Evolutionary conservation across 2,888 invertebrate species (phyloP).

Genomic region (Bruchidius siliquastri): DNA sequence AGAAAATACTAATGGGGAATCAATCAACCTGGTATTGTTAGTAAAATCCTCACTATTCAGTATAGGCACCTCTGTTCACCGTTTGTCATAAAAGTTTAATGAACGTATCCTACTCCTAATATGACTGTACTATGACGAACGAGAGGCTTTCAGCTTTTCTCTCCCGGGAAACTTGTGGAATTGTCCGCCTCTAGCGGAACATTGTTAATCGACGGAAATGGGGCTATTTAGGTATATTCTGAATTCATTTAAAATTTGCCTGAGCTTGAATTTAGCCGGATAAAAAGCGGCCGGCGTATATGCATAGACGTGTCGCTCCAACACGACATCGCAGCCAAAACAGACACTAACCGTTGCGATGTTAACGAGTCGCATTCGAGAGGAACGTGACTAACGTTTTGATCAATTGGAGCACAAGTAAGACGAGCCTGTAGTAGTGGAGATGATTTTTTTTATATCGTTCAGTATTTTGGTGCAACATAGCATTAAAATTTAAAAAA

Average conservation of each 20-base stretch:
- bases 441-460: no score
- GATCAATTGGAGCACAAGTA: not conserved
- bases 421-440: no score
- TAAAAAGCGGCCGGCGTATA: conserved; percentile 24
- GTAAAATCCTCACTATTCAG: no score
- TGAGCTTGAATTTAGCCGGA: conserved; percentile 37
- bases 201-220: conserved; percentile 41
- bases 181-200: conserved; percentile 34
- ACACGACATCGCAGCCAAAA: not conserved
- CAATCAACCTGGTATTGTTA: no score
- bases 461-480: no score
- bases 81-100: no score
- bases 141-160: conserved; percentile 32
- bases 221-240: conserved; percentile 41
- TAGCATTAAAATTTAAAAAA: no score
- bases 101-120: not conserved
- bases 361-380: not conserved
- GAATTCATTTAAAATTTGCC: conserved; percentile 41
- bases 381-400: not conserved
- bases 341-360: not conserved
- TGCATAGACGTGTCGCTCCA: not conserved
- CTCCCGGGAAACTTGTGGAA: conserved; percentile 33
- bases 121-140: conserved; percentile 24
- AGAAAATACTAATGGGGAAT: no score
- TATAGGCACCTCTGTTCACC: no score